A percentile compares a stretch with the other conserved stretches of the same genome.
Conservation (phyloP, 30 jellyfish, hydroid and myxozoan genomes). For the Pseudorhiza aurosa region DNA sequence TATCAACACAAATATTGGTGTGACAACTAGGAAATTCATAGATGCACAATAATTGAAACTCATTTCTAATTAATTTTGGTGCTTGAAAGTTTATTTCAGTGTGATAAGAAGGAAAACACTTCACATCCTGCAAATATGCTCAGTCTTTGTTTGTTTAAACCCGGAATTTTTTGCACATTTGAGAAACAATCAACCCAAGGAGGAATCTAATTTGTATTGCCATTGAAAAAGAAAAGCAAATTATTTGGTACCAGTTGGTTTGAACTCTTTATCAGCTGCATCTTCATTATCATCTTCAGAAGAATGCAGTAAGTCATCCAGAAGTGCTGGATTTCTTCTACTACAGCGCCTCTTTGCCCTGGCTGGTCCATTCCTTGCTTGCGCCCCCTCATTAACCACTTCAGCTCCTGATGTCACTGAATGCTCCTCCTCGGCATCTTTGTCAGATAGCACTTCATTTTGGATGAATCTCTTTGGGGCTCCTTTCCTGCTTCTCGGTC, state of each 20-base stretch:
- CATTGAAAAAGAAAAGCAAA: too few species aligned
- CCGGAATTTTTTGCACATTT: too few species aligned
- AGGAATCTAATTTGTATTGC: too few species aligned
- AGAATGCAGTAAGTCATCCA: background rate
- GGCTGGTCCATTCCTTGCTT: background rate
- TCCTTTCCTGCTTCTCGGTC: constrained; percentile 31
- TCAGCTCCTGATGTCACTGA: background rate
- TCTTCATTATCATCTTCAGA: background rate
- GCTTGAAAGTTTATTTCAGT: too few species aligned
- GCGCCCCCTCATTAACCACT: background rate
- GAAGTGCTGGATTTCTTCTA: background rate
- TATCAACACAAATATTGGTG: too few species aligned
- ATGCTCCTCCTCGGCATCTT: background rate
- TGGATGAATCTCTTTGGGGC: constrained; percentile 33
- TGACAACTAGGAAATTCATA: background rate
- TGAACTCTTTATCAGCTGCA: background rate
- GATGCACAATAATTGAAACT: too few species aligned
- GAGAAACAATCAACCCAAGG: too few species aligned
- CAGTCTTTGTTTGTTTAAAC: too few species aligned
- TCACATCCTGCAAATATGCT: too few species aligned
- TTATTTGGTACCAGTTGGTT: constrained; percentile 30
- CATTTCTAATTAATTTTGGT: too few species aligned
- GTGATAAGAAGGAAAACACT: too few species aligned
- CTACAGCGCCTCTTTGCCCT: background rate
- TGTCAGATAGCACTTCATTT: background rate